Evolutionary conservation across 1,140 invertebrate species (phyloP).

Genomic region (Bombus balteatus): DNA sequence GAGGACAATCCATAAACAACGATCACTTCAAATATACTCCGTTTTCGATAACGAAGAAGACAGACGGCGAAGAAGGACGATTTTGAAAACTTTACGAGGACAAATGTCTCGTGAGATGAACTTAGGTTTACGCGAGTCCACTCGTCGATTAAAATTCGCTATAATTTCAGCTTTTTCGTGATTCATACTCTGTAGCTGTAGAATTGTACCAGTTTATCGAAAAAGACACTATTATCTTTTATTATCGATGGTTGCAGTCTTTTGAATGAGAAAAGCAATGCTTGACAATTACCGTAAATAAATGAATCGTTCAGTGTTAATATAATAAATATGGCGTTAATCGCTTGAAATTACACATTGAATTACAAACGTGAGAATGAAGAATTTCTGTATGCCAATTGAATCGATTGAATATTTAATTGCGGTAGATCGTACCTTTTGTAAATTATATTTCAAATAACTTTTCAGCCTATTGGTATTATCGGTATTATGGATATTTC

Average conservation of each 20-base stretch:
- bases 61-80: no score
- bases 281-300: fast-evolving
- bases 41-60: neutral
- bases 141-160: no score
- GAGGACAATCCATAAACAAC: neutral
- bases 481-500: neutral
- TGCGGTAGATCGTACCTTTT: no score
- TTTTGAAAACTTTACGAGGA: no score
- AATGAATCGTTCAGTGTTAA: fast-evolving
- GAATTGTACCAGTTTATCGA: neutral
- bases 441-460: neutral
- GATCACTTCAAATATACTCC: neutral
- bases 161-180: neutral
- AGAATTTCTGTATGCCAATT: no score
- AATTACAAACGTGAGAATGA: no score
- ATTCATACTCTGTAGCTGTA: fast-evolving
- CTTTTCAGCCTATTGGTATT: fast-evolving
- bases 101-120: neutral
- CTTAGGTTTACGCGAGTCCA: neutral
- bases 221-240: fast-evolving
- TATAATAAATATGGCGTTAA: no score
- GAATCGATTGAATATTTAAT: no score
- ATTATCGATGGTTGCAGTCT: fast-evolving
- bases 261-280: neutral
- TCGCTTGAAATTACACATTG: no score